Evolutionary conservation across 2,888 invertebrate species (phyloP).

Genomic region (Reticulitermes lucifugus): DNA sequence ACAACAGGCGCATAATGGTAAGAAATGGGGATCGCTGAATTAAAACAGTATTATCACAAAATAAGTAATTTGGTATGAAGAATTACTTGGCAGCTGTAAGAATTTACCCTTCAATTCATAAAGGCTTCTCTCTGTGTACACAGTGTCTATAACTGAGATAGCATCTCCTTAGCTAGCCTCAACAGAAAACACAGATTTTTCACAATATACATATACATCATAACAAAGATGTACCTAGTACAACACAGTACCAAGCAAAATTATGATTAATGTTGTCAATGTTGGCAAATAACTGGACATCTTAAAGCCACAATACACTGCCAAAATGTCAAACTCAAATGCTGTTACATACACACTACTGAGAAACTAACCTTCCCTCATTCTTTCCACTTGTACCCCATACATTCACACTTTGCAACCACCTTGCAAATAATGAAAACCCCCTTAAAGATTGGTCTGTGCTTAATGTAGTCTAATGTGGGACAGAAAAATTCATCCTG

Average conservation of each 20-base stretch:
- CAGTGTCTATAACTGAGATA: neutral
- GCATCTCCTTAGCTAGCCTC: neutral
- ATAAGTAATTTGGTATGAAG: neutral
- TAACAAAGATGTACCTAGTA: neutral
- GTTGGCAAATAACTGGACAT: neutral
- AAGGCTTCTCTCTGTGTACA: neutral
- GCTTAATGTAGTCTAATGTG: neutral
- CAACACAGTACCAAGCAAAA: neutral
- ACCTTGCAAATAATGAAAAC: neutral
- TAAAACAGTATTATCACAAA: neutral
- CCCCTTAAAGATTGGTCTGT: conserved; percentile 7
- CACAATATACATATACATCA: neutral
- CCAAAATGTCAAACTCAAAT: neutral
- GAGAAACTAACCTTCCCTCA: neutral
- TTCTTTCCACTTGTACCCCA: neutral
- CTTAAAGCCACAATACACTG: neutral
- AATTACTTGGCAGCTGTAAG: neutral
- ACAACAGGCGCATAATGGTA: neutral
- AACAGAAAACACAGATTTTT: neutral
- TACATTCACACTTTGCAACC: conserved; percentile 11
- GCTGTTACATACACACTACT: neutral
- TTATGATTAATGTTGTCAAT: neutral
- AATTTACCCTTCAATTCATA: neutral
- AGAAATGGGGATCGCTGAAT: neutral
- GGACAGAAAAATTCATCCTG: neutral